Evolutionary conservation across 2,797 vertebrate genomes (phyloP), one percentile per base, ranked within the genome.

Genomic region (Sarcoramphus papa): DNA sequence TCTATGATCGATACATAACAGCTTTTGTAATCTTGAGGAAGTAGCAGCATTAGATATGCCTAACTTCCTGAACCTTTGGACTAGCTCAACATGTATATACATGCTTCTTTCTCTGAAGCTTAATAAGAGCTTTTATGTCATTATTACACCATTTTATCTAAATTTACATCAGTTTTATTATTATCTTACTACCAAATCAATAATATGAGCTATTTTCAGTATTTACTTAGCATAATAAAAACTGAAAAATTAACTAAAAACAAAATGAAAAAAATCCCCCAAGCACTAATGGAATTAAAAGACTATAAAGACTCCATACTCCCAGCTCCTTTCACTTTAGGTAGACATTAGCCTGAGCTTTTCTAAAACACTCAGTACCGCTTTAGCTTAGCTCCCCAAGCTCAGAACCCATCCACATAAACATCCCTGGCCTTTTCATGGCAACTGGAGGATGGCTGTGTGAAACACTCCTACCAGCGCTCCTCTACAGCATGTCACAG

Each of bases 161-260:
- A 78, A 90, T 94, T 93, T 95, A 56, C 25, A 16, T 53, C 50
- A 86, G 48, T 88, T 97, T 90, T 90, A 18, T 67, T 88, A 88
- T 88, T 88, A 40, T 43, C 40, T 93, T 88, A 37, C 57, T 90
- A 81, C 45, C 35, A 65, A 82, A 87, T 54, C 88, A 63, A 65
- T 90, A 63, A 31, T 78, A 33, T 57, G 63, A 80, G 40, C 43
- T 86, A 90, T 93, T 92, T 79, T 72, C n/a, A 63, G 54, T 75
- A 86, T 93, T 95, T 94, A 93, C 68, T 68, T 45, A 89, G 19
- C 35, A n/a, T 80, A 96, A 95, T 59, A 90, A 95, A 94, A 47
- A 8, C 51, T 68, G 31, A 72, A 87, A 91, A 73, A 85, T 23
- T 76, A 79, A 50, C 54, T 67, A 21, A 87, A 84, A 63, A 15